phyloP scores from a whole-genome alignment of 2,888 invertebrate species.

The Hydroisotoma schaefferi region DNA sequence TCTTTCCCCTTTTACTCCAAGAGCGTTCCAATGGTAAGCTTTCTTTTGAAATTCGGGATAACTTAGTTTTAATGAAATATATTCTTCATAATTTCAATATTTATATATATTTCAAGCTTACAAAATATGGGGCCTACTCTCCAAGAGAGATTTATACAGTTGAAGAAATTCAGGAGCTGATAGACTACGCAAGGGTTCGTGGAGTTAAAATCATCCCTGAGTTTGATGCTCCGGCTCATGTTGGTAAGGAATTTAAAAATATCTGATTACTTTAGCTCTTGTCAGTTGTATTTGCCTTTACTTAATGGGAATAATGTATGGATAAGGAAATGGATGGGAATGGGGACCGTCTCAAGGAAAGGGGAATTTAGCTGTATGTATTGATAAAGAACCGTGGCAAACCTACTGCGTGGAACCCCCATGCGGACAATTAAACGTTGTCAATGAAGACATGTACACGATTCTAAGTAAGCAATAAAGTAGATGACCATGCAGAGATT shows the following conservation, averaged over 20 bases:
- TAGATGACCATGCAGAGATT: too few relatives aligned
- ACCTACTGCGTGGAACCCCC: constrained; percentile 59
- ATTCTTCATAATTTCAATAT: constrained; percentile 2
- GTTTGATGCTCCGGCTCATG: constrained; percentile 87
- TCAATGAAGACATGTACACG: constrained; percentile 48
- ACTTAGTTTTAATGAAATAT: too few relatives aligned
- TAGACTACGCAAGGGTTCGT: constrained; percentile 69
- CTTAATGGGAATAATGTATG: not conserved
- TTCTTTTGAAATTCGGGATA: not conserved
- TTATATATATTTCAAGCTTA: constrained; percentile 56
- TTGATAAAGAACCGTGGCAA: constrained; percentile 49
- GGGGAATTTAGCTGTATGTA: constrained; percentile 49
- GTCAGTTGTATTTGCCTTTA: not conserved
- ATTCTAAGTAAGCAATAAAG: constrained; percentile 55
- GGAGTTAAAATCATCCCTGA: constrained; percentile 87
- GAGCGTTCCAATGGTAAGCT: constrained; percentile 55
- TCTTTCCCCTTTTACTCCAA: constrained; percentile 56
- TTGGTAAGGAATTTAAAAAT: constrained; percentile 55
- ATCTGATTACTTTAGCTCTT: not conserved
- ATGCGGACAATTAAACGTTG: constrained; percentile 55
- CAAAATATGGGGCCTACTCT: constrained; percentile 73
- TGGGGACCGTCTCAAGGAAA: constrained; percentile 50
- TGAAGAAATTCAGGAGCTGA: constrained; percentile 62
- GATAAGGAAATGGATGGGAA: constrained; percentile 48
- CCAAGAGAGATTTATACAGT: constrained; percentile 63